phyloP scores from a whole-genome alignment of 2,113 vertebrate genomes.

The Psittacara wagleri region DNA sequence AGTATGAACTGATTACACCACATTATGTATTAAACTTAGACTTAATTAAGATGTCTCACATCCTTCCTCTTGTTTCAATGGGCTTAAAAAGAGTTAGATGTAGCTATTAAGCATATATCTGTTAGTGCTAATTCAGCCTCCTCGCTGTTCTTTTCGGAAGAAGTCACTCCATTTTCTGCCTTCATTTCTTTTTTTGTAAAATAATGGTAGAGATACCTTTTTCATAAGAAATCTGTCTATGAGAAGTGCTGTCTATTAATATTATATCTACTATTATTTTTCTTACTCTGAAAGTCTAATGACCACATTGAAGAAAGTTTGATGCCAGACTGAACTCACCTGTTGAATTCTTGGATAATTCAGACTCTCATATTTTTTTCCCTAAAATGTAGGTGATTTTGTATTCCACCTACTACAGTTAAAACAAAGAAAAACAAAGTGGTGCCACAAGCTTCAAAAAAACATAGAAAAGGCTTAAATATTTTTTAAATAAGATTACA shows the following conservation, averaged over 20 bases:
- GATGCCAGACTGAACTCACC: background rate
- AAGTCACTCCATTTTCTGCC: background rate
- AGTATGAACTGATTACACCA: background rate
- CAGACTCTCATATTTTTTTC: background rate
- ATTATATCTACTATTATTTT: background rate
- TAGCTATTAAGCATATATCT: background rate
- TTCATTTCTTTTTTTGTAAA: background rate
- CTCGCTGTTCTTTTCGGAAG: background rate
- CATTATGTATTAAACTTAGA: background rate
- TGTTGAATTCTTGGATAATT: background rate
- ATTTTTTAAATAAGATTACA: background rate
- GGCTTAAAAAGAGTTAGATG: background rate
- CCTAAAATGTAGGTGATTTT: background rate
- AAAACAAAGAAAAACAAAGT: background rate
- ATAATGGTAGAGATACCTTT: background rate
- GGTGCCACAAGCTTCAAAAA: background rate
- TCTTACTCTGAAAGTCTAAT: background rate
- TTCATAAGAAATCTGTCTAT: background rate
- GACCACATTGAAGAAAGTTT: fast-evolving
- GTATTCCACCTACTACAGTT: background rate
- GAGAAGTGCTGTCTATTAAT: background rate
- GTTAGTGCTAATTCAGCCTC: background rate
- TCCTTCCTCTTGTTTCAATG: background rate
- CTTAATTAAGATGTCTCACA: background rate
- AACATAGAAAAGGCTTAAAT: background rate